Evolutionary conservation across 2,797 vertebrate species (phyloP).

Genomic region (Leuciscus waleckii): DNA sequence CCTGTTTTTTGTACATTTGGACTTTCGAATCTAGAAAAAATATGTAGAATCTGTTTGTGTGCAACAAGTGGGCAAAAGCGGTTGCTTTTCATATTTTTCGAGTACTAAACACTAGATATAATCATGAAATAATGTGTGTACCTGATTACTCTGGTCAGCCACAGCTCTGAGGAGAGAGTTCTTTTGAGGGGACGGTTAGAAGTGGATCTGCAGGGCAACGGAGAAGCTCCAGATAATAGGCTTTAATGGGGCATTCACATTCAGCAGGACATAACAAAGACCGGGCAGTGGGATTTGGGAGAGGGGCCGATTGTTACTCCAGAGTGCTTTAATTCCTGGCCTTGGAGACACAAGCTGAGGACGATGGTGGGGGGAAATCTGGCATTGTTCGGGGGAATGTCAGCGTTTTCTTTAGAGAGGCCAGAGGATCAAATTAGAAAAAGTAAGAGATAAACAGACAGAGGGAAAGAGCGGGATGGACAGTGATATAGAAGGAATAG

Average conservation of each 20-base stretch:
- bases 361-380: slow-evolving; percentile 57
- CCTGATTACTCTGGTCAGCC: slow-evolving; percentile 60
- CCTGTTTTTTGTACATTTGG: slow-evolving; percentile 75
- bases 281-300: slow-evolving; percentile 63
- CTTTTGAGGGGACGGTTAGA: slow-evolving; percentile 52
- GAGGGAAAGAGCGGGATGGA: slow-evolving; percentile 33
- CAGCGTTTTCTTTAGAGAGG: slow-evolving; percentile 60
- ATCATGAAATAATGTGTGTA: slow-evolving; percentile 52
- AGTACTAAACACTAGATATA: not conserved
- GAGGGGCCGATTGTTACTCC: slow-evolving; percentile 62
- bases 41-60: slow-evolving; percentile 56
- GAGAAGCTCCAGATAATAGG: slow-evolving; percentile 70
- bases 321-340: slow-evolving; percentile 61
- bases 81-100: not conserved
- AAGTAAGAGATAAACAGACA: slow-evolving; percentile 56
- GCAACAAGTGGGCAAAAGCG: not conserved
- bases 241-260: slow-evolving; percentile 72
- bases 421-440: slow-evolving; percentile 45
- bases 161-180: slow-evolving; percentile 52
- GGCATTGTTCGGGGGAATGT: slow-evolving; percentile 66
- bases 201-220: slow-evolving; percentile 58
- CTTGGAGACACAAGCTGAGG: slow-evolving; percentile 58
- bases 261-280: slow-evolving; percentile 66
- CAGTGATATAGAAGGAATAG: slow-evolving; percentile 11
- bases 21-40: slow-evolving; percentile 70